phyloP scores from a whole-genome alignment of 2,113 vertebrate genomes.

The Ivindomyrus marchei region DNA sequence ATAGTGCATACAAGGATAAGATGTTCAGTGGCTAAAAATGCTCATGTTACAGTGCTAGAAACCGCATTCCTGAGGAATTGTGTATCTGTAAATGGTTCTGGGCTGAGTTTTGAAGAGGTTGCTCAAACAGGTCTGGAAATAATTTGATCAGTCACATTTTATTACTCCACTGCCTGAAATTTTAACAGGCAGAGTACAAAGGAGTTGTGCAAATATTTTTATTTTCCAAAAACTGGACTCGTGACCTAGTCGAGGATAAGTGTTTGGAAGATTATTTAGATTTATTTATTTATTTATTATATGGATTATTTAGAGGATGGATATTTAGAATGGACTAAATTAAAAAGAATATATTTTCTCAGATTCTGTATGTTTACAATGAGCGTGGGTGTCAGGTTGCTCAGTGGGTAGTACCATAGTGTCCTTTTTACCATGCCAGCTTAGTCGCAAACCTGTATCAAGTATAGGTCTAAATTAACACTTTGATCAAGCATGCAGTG shows the following conservation, averaged over 20 bases:
- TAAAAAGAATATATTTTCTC: background rate
- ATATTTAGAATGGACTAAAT: too few species aligned
- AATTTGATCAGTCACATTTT: background rate
- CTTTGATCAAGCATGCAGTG: too few species aligned
- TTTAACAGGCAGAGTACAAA: background rate
- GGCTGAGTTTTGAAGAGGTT: background rate
- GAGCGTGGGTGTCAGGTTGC: background rate
- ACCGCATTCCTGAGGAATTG: background rate
- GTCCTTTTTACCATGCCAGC: too few species aligned
- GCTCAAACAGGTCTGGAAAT: background rate
- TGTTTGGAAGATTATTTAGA: background rate
- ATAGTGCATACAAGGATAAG: background rate
- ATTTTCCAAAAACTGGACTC: background rate
- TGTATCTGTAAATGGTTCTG: background rate
- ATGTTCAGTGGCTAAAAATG: background rate
- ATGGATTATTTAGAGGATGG: background rate
- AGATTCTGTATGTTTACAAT: background rate
- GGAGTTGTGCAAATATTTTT: background rate
- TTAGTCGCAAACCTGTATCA: background rate
- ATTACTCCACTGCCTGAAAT: background rate
- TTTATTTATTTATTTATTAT: too few species aligned
- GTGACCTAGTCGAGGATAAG: background rate
- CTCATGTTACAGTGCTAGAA: background rate
- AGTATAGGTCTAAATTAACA: background rate
- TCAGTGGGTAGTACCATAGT: too few species aligned